Percentiles rank a stretch among this genome's conserved stretches.
Conservation (phyloP, 2,113 vertebrate genomes). For the Thunnus thynnus region DNA sequence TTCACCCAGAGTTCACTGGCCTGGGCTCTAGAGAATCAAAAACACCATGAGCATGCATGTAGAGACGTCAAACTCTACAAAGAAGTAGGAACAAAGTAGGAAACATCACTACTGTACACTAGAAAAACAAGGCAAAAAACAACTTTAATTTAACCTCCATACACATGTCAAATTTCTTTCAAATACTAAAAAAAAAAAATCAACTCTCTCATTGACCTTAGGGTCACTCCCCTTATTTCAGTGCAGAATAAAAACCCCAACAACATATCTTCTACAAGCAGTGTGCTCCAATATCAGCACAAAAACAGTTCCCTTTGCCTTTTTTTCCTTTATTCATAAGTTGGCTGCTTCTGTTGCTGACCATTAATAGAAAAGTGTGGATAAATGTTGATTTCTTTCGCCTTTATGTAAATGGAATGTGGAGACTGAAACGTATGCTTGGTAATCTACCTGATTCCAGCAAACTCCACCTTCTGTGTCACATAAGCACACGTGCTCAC, state of each 20-base stretch:
- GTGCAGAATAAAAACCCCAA: too few relatives aligned
- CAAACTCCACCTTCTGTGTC: constrained; percentile 98
- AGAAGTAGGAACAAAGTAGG: too few relatives aligned
- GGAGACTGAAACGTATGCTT: neutral
- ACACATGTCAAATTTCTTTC: too few relatives aligned
- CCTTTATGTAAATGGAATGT: neutral
- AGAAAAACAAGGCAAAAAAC: neutral
- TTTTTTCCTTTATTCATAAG: too few relatives aligned
- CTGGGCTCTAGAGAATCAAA: constrained; percentile 88
- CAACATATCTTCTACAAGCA: too few relatives aligned
- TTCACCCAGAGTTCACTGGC: constrained; percentile 98
- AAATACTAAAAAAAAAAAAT: too few relatives aligned
- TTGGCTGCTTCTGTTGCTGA: too few relatives aligned
- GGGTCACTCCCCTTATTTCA: too few relatives aligned
- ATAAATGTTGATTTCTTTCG: neutral
- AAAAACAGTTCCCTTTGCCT: too few relatives aligned
- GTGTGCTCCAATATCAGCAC: too few relatives aligned
- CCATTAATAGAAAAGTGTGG: neutral
- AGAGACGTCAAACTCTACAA: neutral
- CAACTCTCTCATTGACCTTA: too few relatives aligned
- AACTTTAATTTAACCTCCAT: neutral
- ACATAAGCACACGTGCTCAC: constrained; percentile 97
- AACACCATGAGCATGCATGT: neutral
- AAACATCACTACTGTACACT: too few relatives aligned
- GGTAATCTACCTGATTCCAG: constrained; percentile 91